phyloP scores from a whole-genome alignment of 2,113 vertebrate genomes.

The Paradoxurus hermaphroditus region DNA sequence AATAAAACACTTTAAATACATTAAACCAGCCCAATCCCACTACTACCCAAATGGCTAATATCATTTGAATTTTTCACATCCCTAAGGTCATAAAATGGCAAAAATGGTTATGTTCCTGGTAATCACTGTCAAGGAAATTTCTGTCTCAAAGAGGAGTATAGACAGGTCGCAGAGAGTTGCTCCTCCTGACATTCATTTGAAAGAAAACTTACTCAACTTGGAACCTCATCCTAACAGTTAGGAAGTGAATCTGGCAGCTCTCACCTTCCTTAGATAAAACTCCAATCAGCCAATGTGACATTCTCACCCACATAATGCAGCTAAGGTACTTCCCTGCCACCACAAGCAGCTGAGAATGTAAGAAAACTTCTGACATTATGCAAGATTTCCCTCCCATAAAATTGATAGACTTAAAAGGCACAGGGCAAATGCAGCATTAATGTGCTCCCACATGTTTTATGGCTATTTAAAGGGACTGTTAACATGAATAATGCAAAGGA shows the following conservation, averaged over 20 bases:
- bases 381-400: conserved; percentile 43
- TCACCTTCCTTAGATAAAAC: conserved; percentile 26
- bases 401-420: conserved; percentile 56
- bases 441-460: conserved; percentile 31
- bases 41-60: not conserved
- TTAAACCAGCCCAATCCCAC: not conserved
- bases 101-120: not conserved
- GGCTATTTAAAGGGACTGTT: conserved; percentile 62
- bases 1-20: not conserved
- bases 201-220: not conserved
- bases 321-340: not conserved
- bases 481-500: conserved; percentile 65
- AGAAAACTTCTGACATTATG: conserved; percentile 10
- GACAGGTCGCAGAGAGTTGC: not conserved
- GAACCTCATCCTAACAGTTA: not conserved
- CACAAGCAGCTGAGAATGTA: not conserved
- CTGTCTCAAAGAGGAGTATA: not conserved
- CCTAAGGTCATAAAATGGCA: not conserved
- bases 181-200: not conserved
- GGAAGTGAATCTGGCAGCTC: conserved; percentile 35
- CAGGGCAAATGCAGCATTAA: conserved; percentile 44
- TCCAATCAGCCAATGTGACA: conserved; percentile 33
- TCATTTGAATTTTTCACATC: not conserved
- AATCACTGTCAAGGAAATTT: not conserved
- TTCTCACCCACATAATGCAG: not conserved